phyloP scores from a whole-genome alignment of 2,888 invertebrate species.

The Cephus sareptanus region DNA sequence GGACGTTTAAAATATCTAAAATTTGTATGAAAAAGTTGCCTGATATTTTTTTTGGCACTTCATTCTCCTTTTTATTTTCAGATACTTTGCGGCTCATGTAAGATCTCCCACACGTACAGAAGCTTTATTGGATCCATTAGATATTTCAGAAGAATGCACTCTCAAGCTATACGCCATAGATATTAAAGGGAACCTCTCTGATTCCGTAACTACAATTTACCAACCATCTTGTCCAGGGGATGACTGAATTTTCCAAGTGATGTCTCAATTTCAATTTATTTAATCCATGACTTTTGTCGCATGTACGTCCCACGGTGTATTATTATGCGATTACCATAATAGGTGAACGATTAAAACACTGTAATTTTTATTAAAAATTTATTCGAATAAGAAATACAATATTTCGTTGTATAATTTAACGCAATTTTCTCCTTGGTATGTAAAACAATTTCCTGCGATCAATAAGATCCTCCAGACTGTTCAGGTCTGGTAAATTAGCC shows the following conservation, averaged over 20 bases:
- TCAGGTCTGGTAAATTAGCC: constrained; percentile 53
- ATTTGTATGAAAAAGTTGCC: not conserved
- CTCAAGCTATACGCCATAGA: constrained; percentile 30
- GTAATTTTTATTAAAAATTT: not conserved
- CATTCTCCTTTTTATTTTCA: constrained; percentile 3
- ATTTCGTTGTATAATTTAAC: not conserved
- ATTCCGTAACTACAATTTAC: constrained; percentile 24
- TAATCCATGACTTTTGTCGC: not conserved
- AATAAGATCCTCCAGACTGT: constrained; percentile 53
- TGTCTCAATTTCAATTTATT: not conserved
- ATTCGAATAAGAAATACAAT: not conserved
- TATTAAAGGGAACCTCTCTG: constrained; percentile 23
- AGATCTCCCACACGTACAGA: constrained; percentile 31
- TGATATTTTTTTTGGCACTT: not conserved
- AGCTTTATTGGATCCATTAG: constrained; percentile 25
- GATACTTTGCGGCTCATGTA: constrained; percentile 23
- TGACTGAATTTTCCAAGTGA: not conserved
- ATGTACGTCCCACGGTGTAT: not conserved
- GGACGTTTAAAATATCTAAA: constrained; percentile 4
- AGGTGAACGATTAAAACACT: not conserved
- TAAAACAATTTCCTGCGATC: constrained; percentile 56
- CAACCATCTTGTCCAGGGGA: not conserved
- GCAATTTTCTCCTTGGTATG: constrained; percentile 45
- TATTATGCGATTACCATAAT: not conserved
- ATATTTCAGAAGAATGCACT: constrained; percentile 19